Conservation (phyloP, 2,888 invertebrate genomes). For the Leptura quadrifasciata region DNA sequence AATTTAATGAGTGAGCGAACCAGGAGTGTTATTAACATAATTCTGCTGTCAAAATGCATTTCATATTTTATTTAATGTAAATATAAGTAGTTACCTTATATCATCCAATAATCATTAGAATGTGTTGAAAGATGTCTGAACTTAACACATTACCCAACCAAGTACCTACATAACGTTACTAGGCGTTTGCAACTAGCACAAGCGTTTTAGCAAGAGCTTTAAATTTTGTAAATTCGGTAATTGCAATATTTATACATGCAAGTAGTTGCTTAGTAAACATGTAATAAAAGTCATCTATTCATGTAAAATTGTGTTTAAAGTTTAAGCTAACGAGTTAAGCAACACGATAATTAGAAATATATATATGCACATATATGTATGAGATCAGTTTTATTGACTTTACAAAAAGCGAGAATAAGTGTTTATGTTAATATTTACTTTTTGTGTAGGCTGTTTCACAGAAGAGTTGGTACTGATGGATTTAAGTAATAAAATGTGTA, state of each 20-base stretch:
- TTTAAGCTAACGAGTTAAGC: background rate
- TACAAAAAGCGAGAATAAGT: conserved; percentile 1
- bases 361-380: conserved; percentile 7
- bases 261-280: background rate
- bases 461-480: background rate
- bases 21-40: too few species aligned
- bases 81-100: background rate
- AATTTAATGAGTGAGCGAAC: too few species aligned
- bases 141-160: background rate
- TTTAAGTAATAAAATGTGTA: background rate
- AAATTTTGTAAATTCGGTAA: background rate
- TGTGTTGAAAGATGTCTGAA: background rate
- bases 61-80: too few species aligned
- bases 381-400: conserved; percentile 4
- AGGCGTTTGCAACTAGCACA: background rate
- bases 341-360: conserved; percentile 4
- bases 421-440: conserved; percentile 2
- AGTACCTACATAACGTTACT: background rate
- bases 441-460: background rate
- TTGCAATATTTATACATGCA: background rate
- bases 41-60: too few species aligned
- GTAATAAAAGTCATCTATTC: background rate
- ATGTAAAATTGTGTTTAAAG: background rate
- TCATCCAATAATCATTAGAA: background rate
- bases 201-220: background rate